Evolutionary conservation across 2,888 invertebrate genomes (phyloP), one percentile per base, ranked within the genome.

Genomic region (Acrocyrtus sp.): DNA sequence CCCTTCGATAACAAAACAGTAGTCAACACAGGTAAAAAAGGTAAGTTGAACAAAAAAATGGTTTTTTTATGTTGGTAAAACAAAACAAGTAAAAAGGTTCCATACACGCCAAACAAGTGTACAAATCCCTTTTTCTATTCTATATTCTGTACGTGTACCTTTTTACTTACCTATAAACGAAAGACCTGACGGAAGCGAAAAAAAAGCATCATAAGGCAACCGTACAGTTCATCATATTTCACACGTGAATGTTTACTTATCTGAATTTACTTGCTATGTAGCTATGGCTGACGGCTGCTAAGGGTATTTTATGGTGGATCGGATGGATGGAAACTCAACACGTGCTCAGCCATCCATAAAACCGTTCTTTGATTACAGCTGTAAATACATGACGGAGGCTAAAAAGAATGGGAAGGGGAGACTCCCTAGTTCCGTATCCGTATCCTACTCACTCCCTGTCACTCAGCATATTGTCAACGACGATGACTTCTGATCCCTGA

Each of bases 341-440:
- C 76, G 62, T 61, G 66, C 56, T 48, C 69, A 76, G 60, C 75
- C 75, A 76, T 70, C 51, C 78, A 62, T 76, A 72, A 78, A 78
- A 76, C 76, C 78, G 76, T 78, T 72, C 70, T 58, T 50, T 60
- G 21, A 58, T 45, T 58, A 43, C 67, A 51, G 34, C 34, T 34
- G 34, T 8, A 48, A 57, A 47, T n/a, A n/a, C n/a, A n/a, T n/a
- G n/a, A n/a, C n/a, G 29, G n/a, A 39, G 39, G 21, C 21, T 15
- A 17, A 19, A 54, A 65, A 29, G 15, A 53, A n/a, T 24, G 24
- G 45, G 47, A 54, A 65, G 21, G 8, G 53, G n/a, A 15, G 3
- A 6, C n/a, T 27, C 41, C 39, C 8, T 8, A 39, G n/a, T 24
- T 58, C 2, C 17, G 27, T 6, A 58, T 8, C 17, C 41, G 29